Evolutionary conservation across 2,888 invertebrate genomes (phyloP), one percentile per base, ranked within the genome.

Genomic region (Scaptomyza cyrtandrae): DNA sequence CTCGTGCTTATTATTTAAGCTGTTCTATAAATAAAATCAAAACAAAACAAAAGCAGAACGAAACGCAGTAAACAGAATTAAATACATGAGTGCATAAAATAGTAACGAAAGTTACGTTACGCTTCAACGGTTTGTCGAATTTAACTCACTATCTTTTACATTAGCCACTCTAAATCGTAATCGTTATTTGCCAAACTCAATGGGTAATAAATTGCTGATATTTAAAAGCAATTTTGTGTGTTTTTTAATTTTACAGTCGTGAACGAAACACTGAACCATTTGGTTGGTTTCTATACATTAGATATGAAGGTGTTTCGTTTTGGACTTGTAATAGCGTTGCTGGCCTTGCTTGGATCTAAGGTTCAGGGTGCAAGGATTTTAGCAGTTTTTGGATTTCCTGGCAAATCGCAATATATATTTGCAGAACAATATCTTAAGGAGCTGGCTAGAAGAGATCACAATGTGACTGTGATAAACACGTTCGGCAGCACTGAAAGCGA

Each of bases 391-490:
- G 82, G 89, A 4, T 89, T 89, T 52, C 77, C 90, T 0, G 89
- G 90, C 6, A 82, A 75, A 19, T 90, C 90, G 0, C 89, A 89
- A 37, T 91, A 91, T 52, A 90, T 91, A 48, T 80, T 91, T 13
- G 91, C 86, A 0, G 78, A 87, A 49, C 71, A 89, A 2, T 75
- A 91, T 41, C 76, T 92, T n/a, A 89, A 87, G 33, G 90, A 82
- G 14, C 71, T 93, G 33, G 88, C 91, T 0, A 67, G 71, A 19
- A 73, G 88, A 3, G 92, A 91, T 5, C 93, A 93, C 72, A 85
- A 92, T 52, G 88, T 93, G 0, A 92, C 91, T 2, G 86, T 91
- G 0, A 89, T 91, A 16, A 88, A 90, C n/a, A 89, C 90, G 0
- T 90, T 83, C 29, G 83, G 83, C 37, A 66, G 86, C 71, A 88